Conservation (phyloP, 2,888 invertebrate genomes). For the Nudaria mundana region DNA sequence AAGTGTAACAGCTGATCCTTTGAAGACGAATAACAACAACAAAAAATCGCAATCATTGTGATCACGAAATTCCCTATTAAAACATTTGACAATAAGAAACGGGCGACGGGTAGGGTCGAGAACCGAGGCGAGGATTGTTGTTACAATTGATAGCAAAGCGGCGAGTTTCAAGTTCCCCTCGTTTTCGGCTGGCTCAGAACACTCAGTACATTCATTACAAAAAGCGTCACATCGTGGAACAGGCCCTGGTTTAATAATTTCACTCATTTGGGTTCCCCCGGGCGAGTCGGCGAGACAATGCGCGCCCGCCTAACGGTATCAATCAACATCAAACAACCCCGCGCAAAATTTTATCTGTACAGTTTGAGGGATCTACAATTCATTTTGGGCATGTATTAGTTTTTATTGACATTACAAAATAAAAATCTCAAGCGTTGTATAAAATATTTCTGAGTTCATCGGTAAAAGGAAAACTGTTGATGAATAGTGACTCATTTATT, state of each 20-base stretch:
- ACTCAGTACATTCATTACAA: constrained; percentile 71
- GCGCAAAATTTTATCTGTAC: constrained; percentile 46
- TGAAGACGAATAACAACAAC: constrained; percentile 30
- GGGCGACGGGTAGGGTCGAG: constrained; percentile 37
- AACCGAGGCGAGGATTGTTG: constrained; percentile 37
- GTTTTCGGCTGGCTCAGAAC: constrained; percentile 25
- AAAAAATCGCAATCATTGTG: constrained; percentile 33
- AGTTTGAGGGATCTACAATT: constrained; percentile 59
- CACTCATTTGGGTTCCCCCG: constrained; percentile 74
- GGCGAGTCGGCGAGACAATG: constrained; percentile 67
- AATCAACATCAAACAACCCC: constrained; percentile 80
- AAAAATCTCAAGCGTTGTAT: constrained; percentile 4
- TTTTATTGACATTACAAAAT: constrained; percentile 21
- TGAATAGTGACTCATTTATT: no score
- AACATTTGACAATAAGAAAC: constrained; percentile 50
- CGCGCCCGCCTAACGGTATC: constrained; percentile 76
- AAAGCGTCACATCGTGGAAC: constrained; percentile 73
- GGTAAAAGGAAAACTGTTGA: no score
- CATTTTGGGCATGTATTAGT: constrained; percentile 36
- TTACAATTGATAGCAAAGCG: constrained; percentile 53
- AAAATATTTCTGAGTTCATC: background rate
- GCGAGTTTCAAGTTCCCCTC: constrained; percentile 32
- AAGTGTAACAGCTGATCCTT: constrained; percentile 41
- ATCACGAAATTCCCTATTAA: constrained; percentile 45
- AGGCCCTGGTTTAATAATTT: constrained; percentile 76